Evolutionary conservation across 2,113 vertebrate genomes (phyloP).

Genomic region (Chloropsis cyanopogon): DNA sequence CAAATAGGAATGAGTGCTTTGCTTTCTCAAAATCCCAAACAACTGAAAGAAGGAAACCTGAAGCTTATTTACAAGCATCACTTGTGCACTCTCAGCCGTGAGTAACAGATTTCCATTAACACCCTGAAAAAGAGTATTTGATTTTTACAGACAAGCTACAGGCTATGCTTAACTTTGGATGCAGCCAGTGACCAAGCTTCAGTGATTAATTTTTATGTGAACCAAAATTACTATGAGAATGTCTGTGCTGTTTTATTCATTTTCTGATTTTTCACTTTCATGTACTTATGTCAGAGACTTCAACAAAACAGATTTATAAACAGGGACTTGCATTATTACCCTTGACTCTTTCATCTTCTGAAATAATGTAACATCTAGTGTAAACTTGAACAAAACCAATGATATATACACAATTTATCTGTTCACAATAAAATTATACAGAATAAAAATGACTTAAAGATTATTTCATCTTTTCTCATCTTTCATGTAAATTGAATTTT

Average conservation of each 20-base stretch:
- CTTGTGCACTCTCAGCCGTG: constrained; percentile 20
- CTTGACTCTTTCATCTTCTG: constrained; percentile 37
- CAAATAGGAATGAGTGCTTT: neutral
- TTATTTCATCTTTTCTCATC: constrained; percentile 50
- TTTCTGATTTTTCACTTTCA: constrained; percentile 49
- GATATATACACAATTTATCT: constrained; percentile 10
- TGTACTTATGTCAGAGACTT: constrained; percentile 30
- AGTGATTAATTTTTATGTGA: constrained; percentile 55
- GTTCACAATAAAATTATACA: constrained; percentile 57
- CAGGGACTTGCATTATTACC: constrained; percentile 12
- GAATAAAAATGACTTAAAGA: constrained; percentile 53
- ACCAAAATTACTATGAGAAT: constrained; percentile 43
- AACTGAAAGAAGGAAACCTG: constrained; percentile 27
- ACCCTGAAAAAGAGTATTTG: constrained; percentile 42
- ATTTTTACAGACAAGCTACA: constrained; percentile 51
- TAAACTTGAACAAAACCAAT: constrained; percentile 45
- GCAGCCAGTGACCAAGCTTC: constrained; percentile 43
- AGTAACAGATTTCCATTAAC: constrained; percentile 51
- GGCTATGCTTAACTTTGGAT: constrained; percentile 47
- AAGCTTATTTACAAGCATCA: constrained; percentile 55
- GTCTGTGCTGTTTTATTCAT: constrained; percentile 19
- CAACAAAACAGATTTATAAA: constrained; percentile 34
- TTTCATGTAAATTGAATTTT: constrained; percentile 46
- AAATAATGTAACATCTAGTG: constrained; percentile 42
- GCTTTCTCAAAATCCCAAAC: constrained; percentile 25